Conservation (phyloP, 2,888 invertebrate species). For the Ormyrus rosae region DNA sequence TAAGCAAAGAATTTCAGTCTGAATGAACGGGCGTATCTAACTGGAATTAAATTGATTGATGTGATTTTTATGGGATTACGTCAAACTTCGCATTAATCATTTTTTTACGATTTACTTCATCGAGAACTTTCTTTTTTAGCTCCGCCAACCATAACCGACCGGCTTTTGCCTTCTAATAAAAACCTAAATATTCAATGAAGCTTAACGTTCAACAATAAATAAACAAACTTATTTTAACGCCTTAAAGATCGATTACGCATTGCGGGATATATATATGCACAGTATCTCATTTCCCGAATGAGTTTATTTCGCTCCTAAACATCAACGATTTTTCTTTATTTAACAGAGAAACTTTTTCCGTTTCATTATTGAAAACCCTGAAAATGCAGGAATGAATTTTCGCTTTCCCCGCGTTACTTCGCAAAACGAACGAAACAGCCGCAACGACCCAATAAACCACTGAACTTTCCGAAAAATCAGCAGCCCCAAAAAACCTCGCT, state of each 20-base stretch:
- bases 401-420: too few species aligned
- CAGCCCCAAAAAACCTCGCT: background rate
- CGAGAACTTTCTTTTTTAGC: conserved; percentile 38
- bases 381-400: too few species aligned
- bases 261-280: too few species aligned
- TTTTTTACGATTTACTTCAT: conserved; percentile 43
- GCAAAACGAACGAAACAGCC: too few species aligned
- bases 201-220: conserved; percentile 12
- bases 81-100: conserved; percentile 52
- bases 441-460: background rate
- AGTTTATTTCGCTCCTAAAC: too few species aligned
- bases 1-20: conserved; percentile 38
- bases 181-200: background rate
- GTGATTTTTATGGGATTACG: conserved; percentile 52
- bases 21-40: conserved; percentile 33
- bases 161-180: background rate
- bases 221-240: background rate
- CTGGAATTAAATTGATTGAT: conserved; percentile 54
- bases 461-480: background rate
- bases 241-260: too few species aligned
- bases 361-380: too few species aligned
- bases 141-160: conserved; percentile 7
- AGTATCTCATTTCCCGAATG: too few species aligned
- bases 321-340: too few species aligned
- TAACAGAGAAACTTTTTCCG: too few species aligned